These are phyloP conservation scores for Harpegnathos saltator DNA, from an alignment of 1,140 invertebrate genomes.

Conservation along the genomic window DNA sequence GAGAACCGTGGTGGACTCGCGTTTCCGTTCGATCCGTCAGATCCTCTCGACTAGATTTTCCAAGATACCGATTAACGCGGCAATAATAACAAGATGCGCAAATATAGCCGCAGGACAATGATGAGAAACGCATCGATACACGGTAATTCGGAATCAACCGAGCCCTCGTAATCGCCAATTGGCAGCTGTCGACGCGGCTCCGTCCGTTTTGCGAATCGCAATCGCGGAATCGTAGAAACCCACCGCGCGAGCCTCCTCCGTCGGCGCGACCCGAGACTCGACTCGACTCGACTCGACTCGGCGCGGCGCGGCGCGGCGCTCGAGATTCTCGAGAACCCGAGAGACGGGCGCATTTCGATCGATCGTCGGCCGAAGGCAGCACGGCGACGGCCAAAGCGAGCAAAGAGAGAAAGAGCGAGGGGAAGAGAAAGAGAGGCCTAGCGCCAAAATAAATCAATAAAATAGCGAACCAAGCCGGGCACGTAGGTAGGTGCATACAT, in stretches of 20 bases:
- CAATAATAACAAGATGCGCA: not conserved
- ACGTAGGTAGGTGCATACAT: slow-evolving; percentile 46
- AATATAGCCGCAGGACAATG: not conserved
- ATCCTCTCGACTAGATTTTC: too few species aligned
- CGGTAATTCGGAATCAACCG: too few species aligned
- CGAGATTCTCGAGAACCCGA: slow-evolving; percentile 26
- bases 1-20: not conserved
- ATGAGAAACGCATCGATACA: too few species aligned
- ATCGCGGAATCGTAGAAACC: not conserved
- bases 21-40: not conserved
- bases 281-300: too few species aligned
- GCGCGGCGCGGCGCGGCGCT: not conserved
- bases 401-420: not conserved
- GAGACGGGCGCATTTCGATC: slow-evolving; percentile 65
- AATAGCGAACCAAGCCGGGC: slow-evolving; percentile 65
- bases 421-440: slow-evolving; percentile 49
- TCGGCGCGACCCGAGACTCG: slow-evolving; percentile 2
- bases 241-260: not conserved
- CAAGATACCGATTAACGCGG: too few species aligned
- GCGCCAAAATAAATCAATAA: slow-evolving; percentile 76
- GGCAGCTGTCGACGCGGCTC: not conserved
- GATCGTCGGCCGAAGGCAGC: slow-evolving; percentile 62
- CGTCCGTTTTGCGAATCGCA: not conserved
- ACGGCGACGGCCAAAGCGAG: slow-evolving; percentile 29
- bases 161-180: not conserved